These are phyloP conservation scores for Lordiphosa clarofinis DNA, from an alignment of 1,140 invertebrate genomes.

Conservation along the genomic window DNA sequence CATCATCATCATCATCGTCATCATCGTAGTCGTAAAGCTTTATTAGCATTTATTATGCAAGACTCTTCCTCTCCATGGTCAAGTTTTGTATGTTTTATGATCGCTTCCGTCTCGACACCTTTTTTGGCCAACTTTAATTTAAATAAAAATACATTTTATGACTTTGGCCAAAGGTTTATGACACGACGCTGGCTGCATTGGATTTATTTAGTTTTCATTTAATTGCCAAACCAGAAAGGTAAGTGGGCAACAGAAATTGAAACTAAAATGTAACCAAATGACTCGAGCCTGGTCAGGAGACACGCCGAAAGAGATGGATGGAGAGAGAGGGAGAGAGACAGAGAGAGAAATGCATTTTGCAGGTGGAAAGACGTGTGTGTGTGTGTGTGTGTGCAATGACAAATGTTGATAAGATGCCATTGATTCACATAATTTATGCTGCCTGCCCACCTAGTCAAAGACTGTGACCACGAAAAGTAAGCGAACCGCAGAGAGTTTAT, in stretches of 20 bases:
- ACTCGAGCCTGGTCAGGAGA: constrained; percentile 9
- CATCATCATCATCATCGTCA: too few relatives aligned
- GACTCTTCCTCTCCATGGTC: constrained; percentile 29
- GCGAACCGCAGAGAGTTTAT: not conserved
- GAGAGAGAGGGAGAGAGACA: not conserved
- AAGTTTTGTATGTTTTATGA: constrained; percentile 46
- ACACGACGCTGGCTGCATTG: constrained; percentile 11
- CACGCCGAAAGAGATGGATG: constrained; percentile 9
- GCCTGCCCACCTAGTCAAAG: not conserved
- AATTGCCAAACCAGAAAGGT: constrained; percentile 25
- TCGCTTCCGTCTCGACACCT: constrained; percentile 51
- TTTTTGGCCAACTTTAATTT: constrained; percentile 48
- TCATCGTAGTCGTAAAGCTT: constrained; percentile 61
- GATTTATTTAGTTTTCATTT: constrained; percentile 55
- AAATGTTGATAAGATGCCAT: constrained; percentile 53
- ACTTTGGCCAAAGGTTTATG: constrained; percentile 26
- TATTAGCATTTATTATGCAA: constrained; percentile 77
- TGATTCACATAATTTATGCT: constrained; percentile 47
- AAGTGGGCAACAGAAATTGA: constrained; percentile 25
- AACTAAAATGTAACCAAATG: constrained; percentile 31
- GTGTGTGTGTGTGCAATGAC: constrained; percentile 22
- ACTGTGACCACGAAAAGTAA: constrained; percentile 17
- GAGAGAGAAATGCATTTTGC: constrained; percentile 15
- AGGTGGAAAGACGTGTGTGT: constrained; percentile 17
- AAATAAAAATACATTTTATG: constrained; percentile 67